Evolutionary conservation across 2,888 invertebrate genomes (phyloP), one percentile per base, ranked within the genome.

Genomic region (Luperina testacea): DNA sequence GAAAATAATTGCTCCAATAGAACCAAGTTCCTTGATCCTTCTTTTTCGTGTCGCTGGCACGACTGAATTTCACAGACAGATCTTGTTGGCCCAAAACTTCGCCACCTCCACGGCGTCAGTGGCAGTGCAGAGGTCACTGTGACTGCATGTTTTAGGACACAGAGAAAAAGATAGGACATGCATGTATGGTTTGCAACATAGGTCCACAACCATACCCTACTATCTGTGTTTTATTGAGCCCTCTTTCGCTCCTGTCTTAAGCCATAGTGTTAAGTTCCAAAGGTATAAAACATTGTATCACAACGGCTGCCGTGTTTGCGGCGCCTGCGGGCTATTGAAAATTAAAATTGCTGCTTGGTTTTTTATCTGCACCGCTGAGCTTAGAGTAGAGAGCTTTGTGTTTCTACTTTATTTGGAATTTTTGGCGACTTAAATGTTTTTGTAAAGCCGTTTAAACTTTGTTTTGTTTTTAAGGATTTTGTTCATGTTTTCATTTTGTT

Each of bases 301-400:
- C 92, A 90, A 94, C 90, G 92, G 91, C 91, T 92, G 90, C 91
- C 90, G 92, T 93, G 92, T 94, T 95, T 93, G 93, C 90, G 88
- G 87, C 91, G 94, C 95, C 96, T 95, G 91, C 90, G 86, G 96
- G 95, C 95, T 93, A 95, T 95, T 93, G 94, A 93, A 96, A 96
- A 96, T 96, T 96, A 96, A 96, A 96, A 95, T 94, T 93, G 93
- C 93, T 92, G 91, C 92, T 91, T 91, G 90, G 86, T 89, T 93
- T 93, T 94, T 95, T 95, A 93, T 94, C 92, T 92, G 92, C 92
- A 90, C 92, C 92, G 89, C 92, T 92, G 91, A 91, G 90, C 91
- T 92, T 91, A 92, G 89, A 86, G 87, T 90, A 92, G 89, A 87
- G 88, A 76, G 90, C 91, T 92, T 94, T 95, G 93, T 80, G 75